Base-by-base conservation (phyloP, 2,888 invertebrate genomes). In the Apotomis betuletana region DNA sequence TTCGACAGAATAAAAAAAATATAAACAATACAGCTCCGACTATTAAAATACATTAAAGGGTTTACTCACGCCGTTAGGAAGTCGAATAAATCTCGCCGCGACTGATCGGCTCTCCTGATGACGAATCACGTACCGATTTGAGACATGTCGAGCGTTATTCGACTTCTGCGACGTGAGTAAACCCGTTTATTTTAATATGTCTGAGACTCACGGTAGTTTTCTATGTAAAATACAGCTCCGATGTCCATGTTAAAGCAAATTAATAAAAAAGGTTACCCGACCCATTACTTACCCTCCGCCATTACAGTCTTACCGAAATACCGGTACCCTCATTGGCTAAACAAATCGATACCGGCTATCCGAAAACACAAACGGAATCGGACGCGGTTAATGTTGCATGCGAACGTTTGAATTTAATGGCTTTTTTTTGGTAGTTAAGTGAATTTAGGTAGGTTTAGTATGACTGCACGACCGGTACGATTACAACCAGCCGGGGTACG, bases 361-460 rank as follows among this genome's bases (percentile, higher is more conserved):
- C 27, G 65, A 54, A 67, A 71, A 71, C 54, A 69, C 67, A 71
- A 71, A 57, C 41, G 71, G 61, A 62, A 71, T 71, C 71, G 71
- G 61, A 67, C 61, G 78, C 78, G 80, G 74, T 84, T 83, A 86
- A 86, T 84, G 84, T 83, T 76, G 79, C 79, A 82, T 82, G 79
- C 82, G 79, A 79, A 64, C 67, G 70, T 83, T 85, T 84, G 83
- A 85, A 84, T 86, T 83, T 84, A 86, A 86, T 85, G 85, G 80
- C 81, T 74, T 74, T 71, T 72, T 68, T 72, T 68, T 58, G 72
- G 68, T 63, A 72, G 67, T 72, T 72, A 63, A 72, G 72, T 67
- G 72, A 72, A 72, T 68, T 72, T 68, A 72, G 72, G 68, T 63
- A 58, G 71, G 67, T 63, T 46, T 58, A 3, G 46, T 41, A 44